A percentile compares a stretch with the other conserved stretches of the same genome.
These are phyloP conservation scores for Paracyclopina nana DNA, from an alignment of 1,140 invertebrate species.

Conservation along the genomic window DNA sequence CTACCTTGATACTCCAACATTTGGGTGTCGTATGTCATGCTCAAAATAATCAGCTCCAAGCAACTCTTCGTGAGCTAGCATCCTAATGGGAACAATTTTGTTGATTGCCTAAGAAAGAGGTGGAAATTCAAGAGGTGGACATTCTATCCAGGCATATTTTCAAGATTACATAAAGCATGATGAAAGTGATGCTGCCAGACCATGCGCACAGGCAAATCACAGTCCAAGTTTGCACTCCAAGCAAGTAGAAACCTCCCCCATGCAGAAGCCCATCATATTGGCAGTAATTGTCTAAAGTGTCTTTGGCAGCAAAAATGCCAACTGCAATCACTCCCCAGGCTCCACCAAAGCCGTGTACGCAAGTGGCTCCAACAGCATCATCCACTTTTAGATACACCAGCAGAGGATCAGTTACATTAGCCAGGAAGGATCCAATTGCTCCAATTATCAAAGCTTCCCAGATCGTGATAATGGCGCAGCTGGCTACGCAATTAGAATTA, in stretches of 20 bases:
- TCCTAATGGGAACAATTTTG: conserved; percentile 48
- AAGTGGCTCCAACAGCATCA: conserved; percentile 71
- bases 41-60: conserved; percentile 69
- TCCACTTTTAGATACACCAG: conserved; percentile 30
- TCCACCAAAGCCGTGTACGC: conserved; percentile 41
- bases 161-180: conserved; percentile 31
- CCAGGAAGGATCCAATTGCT: not conserved
- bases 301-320: conserved; percentile 9
- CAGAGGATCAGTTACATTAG: conserved; percentile 4
- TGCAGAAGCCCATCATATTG: conserved; percentile 3
- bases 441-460: conserved; percentile 13
- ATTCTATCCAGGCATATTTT: not conserved
- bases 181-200: conserved; percentile 44
- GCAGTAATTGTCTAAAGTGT: not conserved
- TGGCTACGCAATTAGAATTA: not conserved
- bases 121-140: not conserved
- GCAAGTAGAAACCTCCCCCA: conserved; percentile 56
- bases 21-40: conserved; percentile 44
- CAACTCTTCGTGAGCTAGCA: conserved; percentile 60
- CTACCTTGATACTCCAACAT: conserved; percentile 40
- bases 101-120: conserved; percentile 34
- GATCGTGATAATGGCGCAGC: conserved; percentile 6
- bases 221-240: conserved; percentile 54
- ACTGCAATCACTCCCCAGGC: conserved; percentile 15
- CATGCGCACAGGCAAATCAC: conserved; percentile 45